Evolutionary conservation across 2,797 vertebrate genomes (phyloP).

Genomic region (Phoxinus dragarum): DNA sequence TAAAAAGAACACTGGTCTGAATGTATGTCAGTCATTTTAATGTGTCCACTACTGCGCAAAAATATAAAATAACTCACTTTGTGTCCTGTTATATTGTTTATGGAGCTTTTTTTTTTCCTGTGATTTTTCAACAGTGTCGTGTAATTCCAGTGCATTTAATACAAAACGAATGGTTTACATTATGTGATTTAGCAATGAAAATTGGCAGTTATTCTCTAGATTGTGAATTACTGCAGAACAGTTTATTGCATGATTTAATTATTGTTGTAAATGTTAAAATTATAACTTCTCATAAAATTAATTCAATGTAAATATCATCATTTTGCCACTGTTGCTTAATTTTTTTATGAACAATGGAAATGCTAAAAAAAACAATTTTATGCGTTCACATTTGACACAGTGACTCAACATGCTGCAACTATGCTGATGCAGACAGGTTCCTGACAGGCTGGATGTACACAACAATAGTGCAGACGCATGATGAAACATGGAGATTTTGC

Average conservation of each 20-base stretch:
- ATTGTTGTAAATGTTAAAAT: too few species aligned
- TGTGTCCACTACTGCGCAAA: neutral
- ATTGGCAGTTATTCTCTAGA: neutral
- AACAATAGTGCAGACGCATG: neutral
- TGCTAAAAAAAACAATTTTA: neutral
- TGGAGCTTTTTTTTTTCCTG: neutral
- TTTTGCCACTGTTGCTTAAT: neutral
- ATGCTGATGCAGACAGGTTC: neutral
- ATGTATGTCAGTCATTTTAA: neutral
- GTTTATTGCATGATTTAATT: neutral
- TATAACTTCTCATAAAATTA: neutral
- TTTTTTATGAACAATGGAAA: neutral
- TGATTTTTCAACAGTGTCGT: neutral
- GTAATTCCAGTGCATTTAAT: neutral
- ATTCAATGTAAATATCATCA: neutral
- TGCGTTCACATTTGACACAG: neutral
- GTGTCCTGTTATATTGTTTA: neutral
- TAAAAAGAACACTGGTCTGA: neutral
- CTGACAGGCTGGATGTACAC: neutral
- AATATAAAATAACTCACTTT: neutral
- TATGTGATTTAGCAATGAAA: neutral
- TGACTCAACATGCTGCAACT: neutral
- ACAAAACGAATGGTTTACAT: too few species aligned
- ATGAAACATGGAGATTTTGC: neutral
- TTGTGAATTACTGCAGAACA: neutral